Evolutionary conservation across 2,797 vertebrate genomes (phyloP).

Genomic region (Eulemur albifrons): DNA sequence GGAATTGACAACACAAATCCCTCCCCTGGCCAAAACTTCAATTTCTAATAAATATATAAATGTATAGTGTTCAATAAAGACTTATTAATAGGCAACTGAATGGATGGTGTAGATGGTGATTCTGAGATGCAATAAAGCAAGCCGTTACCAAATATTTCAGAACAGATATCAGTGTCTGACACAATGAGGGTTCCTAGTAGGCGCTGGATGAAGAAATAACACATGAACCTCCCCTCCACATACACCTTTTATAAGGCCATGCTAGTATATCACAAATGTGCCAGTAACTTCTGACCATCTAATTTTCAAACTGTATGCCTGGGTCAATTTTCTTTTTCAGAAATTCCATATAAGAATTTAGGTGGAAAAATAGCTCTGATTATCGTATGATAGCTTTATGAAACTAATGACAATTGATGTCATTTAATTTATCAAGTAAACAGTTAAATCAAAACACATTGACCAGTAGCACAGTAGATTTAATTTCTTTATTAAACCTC

Average conservation of each 20-base stretch:
- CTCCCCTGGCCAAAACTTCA: background rate
- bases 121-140: background rate
- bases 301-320: background rate
- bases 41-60: background rate
- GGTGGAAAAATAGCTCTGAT: background rate
- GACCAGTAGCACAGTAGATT: background rate
- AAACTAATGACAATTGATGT: background rate
- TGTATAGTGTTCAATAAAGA: background rate
- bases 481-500: conserved; percentile 18
- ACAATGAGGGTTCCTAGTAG: background rate
- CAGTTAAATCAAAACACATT: background rate
- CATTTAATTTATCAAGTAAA: conserved; percentile 18
- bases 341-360: background rate
- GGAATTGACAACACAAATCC: background rate
- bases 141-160: background rate
- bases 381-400: background rate
- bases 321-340: background rate
- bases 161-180: background rate
- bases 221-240: rapidly evolving
- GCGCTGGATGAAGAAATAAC: background rate
- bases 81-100: background rate
- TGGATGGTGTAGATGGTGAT: background rate
- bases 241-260: background rate
- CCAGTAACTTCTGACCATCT: background rate
- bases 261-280: background rate